phyloP scores from a whole-genome alignment of 53 echinoderm and acorn worm species.

The Temnopleurus reevesii region DNA sequence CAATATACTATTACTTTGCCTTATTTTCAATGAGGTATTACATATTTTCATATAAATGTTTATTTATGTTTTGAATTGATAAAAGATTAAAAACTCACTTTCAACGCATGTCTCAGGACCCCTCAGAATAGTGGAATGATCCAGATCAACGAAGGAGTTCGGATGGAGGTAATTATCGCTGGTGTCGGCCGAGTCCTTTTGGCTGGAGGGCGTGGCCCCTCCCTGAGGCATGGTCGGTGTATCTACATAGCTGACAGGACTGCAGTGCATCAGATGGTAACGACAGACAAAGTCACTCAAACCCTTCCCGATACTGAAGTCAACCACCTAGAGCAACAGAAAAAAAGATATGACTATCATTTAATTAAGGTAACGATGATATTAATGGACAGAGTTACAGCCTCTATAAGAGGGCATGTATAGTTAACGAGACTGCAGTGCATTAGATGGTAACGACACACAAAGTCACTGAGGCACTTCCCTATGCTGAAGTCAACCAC shows the following conservation, averaged over 20 bases:
- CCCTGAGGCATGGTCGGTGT: conserved; percentile 22
- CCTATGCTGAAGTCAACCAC: conserved; percentile 38
- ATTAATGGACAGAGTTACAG: too few relatives aligned
- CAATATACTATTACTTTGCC: too few relatives aligned
- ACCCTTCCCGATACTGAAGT: conserved; percentile 27
- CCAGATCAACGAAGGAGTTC: conserved; percentile 35
- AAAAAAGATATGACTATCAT: background rate
- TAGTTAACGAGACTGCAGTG: conserved; percentile 2
- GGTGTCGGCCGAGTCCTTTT: background rate
- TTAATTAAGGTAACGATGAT: too few relatives aligned
- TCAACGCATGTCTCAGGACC: conserved; percentile 34
- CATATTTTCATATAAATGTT: too few relatives aligned
- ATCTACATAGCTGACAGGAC: background rate
- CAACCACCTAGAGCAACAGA: background rate
- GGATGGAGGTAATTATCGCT: conserved; percentile 40
- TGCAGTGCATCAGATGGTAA: conserved; percentile 47
- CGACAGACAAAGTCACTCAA: conserved; percentile 1
- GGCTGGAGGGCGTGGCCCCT: background rate
- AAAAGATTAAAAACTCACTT: background rate
- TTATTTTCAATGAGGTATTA: too few relatives aligned
- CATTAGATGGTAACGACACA: conserved; percentile 44
- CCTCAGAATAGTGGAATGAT: conserved; percentile 38
- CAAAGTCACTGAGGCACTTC: background rate
- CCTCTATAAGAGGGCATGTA: too few relatives aligned
- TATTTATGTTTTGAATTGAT: too few relatives aligned